These are phyloP conservation scores for Montipora foliosa DNA, from an alignment of 64 coral and sea anemone species.

Conservation along the genomic window DNA sequence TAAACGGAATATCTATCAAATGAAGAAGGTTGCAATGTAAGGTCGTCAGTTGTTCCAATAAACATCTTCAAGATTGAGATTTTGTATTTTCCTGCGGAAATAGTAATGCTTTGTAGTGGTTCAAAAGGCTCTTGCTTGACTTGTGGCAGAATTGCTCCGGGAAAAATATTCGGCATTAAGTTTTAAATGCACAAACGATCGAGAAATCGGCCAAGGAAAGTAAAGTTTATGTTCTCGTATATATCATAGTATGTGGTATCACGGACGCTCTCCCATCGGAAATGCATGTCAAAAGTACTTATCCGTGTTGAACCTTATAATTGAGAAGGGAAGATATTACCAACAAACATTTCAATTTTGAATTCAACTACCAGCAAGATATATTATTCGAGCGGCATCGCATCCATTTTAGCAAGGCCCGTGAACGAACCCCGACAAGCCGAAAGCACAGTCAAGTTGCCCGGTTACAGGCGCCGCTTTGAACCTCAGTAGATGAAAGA, in stretches of 20 bases:
- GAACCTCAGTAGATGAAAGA: background rate
- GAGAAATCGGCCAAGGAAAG: background rate
- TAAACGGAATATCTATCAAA: slow-evolving; percentile 21
- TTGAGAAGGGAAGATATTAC: slow-evolving; percentile 51
- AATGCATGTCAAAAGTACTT: slow-evolving; percentile 57
- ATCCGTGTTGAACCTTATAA: slow-evolving; percentile 57
- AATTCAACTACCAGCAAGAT: slow-evolving; percentile 26
- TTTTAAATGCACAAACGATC: background rate
- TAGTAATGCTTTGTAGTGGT: slow-evolving; percentile 50
- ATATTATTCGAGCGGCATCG: slow-evolving; percentile 12
- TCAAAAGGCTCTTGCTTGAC: background rate
- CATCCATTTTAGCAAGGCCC: background rate
- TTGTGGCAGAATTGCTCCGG: background rate
- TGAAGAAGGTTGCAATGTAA: background rate
- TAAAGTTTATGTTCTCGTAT: background rate
- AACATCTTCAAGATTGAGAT: slow-evolving; percentile 46
- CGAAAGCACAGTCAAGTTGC: background rate
- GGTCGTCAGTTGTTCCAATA: background rate
- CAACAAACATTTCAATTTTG: slow-evolving; percentile 63
- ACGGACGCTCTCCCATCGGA: slow-evolving; percentile 38
- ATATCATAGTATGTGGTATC: background rate
- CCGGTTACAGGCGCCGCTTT: background rate
- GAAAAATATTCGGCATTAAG: background rate
- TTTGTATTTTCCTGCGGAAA: slow-evolving; percentile 82
- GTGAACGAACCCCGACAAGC: background rate